These are phyloP conservation scores for Pseudomyrmex gracilis DNA, from an alignment of 1,140 invertebrate species.

Conservation along the genomic window DNA sequence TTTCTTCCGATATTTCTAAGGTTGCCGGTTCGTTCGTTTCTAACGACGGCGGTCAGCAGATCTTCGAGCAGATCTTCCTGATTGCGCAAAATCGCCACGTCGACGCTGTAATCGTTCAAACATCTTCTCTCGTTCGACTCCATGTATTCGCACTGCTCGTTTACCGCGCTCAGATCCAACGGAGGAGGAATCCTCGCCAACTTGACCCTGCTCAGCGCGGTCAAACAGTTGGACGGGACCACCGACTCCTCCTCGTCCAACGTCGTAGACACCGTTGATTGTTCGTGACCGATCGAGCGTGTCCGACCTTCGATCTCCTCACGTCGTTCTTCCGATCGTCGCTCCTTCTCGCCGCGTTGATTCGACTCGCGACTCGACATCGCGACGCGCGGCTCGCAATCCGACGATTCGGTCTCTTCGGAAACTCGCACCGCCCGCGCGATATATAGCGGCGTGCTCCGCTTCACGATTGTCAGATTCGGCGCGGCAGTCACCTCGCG, in stretches of 20 bases:
- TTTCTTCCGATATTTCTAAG: background rate
- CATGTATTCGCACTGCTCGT: conserved; percentile 64
- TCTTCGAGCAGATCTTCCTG: conserved; percentile 49
- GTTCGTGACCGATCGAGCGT: conserved; percentile 33
- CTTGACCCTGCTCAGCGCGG: conserved; percentile 7
- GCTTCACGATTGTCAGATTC: conserved; percentile 19
- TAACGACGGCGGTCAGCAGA: background rate
- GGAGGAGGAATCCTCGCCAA: conserved; percentile 65
- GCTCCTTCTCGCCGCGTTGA: background rate
- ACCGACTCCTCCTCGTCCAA: background rate
- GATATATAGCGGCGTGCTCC: conserved; percentile 8
- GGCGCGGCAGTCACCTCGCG: conserved; percentile 52
- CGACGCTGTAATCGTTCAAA: conserved; percentile 71
- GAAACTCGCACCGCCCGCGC: conserved; percentile 40
- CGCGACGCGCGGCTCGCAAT: background rate
- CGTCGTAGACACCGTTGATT: conserved; percentile 22
- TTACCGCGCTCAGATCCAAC: conserved; percentile 70
- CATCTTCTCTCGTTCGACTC: conserved; percentile 65
- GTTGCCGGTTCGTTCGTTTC: conserved; percentile 13
- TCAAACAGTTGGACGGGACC: conserved; percentile 14
- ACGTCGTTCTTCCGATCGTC: conserved; percentile 13
- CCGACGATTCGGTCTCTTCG: conserved; percentile 51
- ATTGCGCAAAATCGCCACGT: conserved; percentile 69
- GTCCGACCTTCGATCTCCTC: conserved; percentile 19
- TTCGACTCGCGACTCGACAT: conserved; percentile 4